A percentile compares a stretch with the other conserved stretches of the same genome.
Evolutionary conservation across 2,888 invertebrate species (phyloP).

Genomic region (Tortrix viridana): DNA sequence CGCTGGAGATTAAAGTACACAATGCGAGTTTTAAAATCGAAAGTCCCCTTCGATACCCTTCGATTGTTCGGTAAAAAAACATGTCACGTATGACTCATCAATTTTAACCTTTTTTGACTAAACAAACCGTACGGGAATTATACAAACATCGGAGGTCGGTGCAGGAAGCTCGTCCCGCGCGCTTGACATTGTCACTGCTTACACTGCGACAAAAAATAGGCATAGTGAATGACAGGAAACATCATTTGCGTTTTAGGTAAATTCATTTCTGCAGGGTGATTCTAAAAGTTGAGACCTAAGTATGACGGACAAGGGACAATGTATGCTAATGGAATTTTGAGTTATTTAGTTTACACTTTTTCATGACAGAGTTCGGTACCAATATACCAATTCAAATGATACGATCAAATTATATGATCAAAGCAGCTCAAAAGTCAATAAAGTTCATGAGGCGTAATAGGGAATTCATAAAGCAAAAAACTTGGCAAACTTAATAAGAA

Average conservation of each 20-base stretch:
- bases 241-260: slow-evolving; percentile 24
- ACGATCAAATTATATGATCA: too few relatives aligned
- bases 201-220: slow-evolving; percentile 30
- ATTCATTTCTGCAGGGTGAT: background rate
- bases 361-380: too few relatives aligned
- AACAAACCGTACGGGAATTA: slow-evolving; percentile 68
- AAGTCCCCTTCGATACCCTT: slow-evolving; percentile 46
- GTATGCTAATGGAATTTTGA: background rate
- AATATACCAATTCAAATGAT: too few relatives aligned
- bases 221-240: slow-evolving; percentile 33
- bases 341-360: background rate
- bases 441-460: too few relatives aligned
- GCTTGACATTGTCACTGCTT: slow-evolving; percentile 47
- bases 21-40: slow-evolving; percentile 47
- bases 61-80: slow-evolving; percentile 38
- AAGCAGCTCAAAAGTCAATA: too few relatives aligned
- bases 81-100: slow-evolving; percentile 66
- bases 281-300: slow-evolving; percentile 7
- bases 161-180: slow-evolving; percentile 60
- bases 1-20: slow-evolving; percentile 36
- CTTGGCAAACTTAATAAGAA: too few relatives aligned
- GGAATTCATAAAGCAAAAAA: too few relatives aligned
- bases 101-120: slow-evolving; percentile 53
- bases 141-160: slow-evolving; percentile 60
- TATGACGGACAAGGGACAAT: background rate